Evolutionary conservation across 2,888 invertebrate genomes (phyloP), one percentile per base, ranked within the genome.

Genomic region (Lepeophtheirus nordmannii): DNA sequence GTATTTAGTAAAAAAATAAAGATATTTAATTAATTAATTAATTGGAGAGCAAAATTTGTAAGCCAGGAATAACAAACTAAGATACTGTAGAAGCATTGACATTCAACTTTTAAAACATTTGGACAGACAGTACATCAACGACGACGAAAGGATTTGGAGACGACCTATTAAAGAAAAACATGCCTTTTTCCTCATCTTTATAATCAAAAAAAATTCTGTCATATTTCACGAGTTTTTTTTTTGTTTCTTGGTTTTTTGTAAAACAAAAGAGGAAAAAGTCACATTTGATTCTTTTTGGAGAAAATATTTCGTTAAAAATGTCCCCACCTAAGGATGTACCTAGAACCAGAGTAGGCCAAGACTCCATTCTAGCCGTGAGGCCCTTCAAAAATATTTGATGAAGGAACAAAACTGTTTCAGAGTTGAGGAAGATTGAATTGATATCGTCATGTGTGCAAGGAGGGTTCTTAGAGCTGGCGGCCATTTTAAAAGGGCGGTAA

Each of bases 361-460:
- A 88, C 75, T 92, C 91, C 82, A 92, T 85, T 68, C 91, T 80
- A 0, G 90, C 89, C 8, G 88, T 89, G 59, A 92, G 81, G 40
- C 91, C 91, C 76, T 92, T 92, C 73, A 91, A 82, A 77, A 92
- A 92, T 73, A 92, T 92, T 79, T 92, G 91, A 76, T 92, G 91
- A 37, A 92, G 81, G 77, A 92, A 92, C 71, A 92, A 78, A 67
- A 92, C 85, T 0, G 91, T 91, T 78, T 92, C 91, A 73, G 87
- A 88, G 78, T 92, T 92, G 69, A 92, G 79, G 77, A 91, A 92
- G 72, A 92, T 91, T 67, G 90, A 91, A 77, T 90, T 91, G 68
- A 92, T 89, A 72, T 92, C 92, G 73, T 92, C 91, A 75, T 92
- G 92, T 0, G 87, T 84, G 74, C 91, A 90, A 0, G 90, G 89